These are phyloP conservation scores for Calyptomena viridis DNA, from an alignment of 2,113 vertebrate species.

Conservation along the genomic window DNA sequence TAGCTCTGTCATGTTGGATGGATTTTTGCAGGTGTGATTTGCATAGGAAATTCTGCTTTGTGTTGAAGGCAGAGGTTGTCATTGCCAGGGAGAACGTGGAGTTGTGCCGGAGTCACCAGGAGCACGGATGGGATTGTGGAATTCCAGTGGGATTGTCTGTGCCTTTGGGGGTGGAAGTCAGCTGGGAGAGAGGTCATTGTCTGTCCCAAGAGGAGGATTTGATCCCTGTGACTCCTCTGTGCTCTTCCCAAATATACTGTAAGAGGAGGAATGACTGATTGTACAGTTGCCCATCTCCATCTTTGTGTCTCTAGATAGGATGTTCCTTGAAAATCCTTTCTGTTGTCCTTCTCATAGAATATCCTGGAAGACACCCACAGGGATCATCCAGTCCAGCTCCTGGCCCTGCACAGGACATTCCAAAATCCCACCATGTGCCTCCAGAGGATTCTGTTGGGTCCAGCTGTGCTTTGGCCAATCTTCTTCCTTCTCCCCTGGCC, in stretches of 20 bases:
- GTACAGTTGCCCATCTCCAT: not conserved
- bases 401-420: not conserved
- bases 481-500: not conserved
- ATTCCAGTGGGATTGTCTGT: not conserved
- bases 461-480: accelerated
- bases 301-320: accelerated
- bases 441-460: not conserved
- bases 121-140: not conserved
- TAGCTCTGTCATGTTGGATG: slow-evolving; percentile 22
- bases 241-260: not conserved
- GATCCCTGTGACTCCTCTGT: not conserved
- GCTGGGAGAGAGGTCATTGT: not conserved
- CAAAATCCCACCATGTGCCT: not conserved
- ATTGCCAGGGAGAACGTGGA: not conserved
- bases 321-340: not conserved
- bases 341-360: not conserved
- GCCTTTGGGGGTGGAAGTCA: not conserved
- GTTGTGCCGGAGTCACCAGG: not conserved
- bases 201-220: not conserved
- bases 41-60: slow-evolving; percentile 5
- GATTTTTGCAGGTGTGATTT: slow-evolving; percentile 19
- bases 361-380: too few species aligned
- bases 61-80: not conserved
- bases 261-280: not conserved
- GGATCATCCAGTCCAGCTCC: accelerated